Conservation (phyloP, 2,113 vertebrate genomes). For the Sarotherodon lohbergeri region DNA sequence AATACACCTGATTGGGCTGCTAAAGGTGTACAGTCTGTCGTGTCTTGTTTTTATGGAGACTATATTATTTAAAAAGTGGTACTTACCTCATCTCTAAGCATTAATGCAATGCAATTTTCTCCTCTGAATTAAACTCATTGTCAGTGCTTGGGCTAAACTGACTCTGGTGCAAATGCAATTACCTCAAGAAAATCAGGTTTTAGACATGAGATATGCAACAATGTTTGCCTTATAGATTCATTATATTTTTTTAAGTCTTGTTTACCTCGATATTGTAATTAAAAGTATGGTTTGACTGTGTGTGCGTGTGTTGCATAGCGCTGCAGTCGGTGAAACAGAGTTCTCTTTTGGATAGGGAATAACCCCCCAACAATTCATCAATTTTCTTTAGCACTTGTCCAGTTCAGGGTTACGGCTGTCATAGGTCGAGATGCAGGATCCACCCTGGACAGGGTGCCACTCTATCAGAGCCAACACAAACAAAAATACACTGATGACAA, state of each 20-base stretch:
- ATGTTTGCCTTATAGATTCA: neutral
- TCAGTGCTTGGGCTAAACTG: neutral
- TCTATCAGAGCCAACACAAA: neutral
- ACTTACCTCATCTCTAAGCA: neutral
- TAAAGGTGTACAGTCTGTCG: conserved; percentile 14
- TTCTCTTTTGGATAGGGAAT: neutral
- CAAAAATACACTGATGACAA: neutral
- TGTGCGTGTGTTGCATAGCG: neutral
- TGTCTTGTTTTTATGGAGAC: conserved; percentile 14
- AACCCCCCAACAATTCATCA: neutral
- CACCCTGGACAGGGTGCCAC: neutral
- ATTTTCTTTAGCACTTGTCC: neutral
- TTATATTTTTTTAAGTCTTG: neutral
- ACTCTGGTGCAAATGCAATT: neutral
- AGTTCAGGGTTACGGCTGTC: neutral
- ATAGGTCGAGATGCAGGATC: neutral
- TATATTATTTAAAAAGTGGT: neutral
- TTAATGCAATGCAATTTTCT: neutral
- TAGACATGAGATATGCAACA: neutral
- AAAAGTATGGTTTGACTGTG: neutral
- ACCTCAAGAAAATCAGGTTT: neutral
- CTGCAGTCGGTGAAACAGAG: neutral
- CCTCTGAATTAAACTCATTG: neutral
- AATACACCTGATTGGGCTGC: conserved; percentile 40
- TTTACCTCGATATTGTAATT: neutral